These are phyloP conservation scores for Cyrtorhinus lividipennis DNA, from an alignment of 1,140 invertebrate genomes.

Conservation along the genomic window DNA sequence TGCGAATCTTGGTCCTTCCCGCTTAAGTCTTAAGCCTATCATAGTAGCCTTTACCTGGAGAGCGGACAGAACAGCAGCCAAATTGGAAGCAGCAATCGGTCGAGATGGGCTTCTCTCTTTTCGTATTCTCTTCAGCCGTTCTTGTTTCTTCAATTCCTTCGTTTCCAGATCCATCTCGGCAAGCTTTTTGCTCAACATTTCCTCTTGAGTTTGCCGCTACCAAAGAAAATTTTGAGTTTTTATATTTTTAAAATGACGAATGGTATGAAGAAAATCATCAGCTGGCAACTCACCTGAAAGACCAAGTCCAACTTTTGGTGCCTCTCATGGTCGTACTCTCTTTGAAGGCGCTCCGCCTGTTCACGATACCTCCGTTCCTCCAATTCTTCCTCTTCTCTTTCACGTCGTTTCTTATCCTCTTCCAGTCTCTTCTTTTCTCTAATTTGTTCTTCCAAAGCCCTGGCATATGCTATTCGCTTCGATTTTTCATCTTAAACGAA, in stretches of 20 bases:
- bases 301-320: slow-evolving; percentile 11
- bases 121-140: background rate
- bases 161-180: slow-evolving; percentile 12
- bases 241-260: background rate
- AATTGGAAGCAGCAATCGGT: too few species aligned
- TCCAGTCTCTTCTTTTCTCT: slow-evolving; percentile 16
- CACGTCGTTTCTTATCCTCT: slow-evolving; percentile 11
- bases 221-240: background rate
- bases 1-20: background rate
- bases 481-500: slow-evolving; percentile 12
- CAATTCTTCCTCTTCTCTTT: slow-evolving; percentile 18
- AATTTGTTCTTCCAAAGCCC: slow-evolving; percentile 15
- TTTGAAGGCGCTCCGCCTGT: background rate
- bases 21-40: too few species aligned
- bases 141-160: slow-evolving; percentile 12
- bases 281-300: background rate
- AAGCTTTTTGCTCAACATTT: slow-evolving; percentile 9
- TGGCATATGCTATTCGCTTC: slow-evolving; percentile 10
- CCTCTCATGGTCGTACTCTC: background rate
- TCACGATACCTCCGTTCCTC: background rate
- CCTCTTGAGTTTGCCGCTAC: slow-evolving; percentile 13
- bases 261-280: background rate
- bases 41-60: too few species aligned
- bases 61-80: too few species aligned
- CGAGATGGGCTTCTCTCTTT: too few species aligned